These are phyloP conservation scores for Julus scanicus DNA, from an alignment of 2,888 invertebrate species.

Conservation along the genomic window DNA sequence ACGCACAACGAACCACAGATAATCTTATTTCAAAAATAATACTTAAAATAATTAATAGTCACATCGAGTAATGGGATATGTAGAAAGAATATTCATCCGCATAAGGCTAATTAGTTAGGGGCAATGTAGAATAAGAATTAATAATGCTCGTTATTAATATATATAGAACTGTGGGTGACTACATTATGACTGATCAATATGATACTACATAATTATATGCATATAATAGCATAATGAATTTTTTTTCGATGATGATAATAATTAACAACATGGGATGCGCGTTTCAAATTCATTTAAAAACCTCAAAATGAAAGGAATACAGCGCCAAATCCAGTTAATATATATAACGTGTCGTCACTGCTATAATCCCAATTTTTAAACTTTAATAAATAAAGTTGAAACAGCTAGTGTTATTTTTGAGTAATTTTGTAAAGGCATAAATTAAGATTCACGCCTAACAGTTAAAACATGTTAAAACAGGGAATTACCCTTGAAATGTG, in stretches of 20 bases:
- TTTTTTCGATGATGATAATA: not conserved
- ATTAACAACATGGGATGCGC: not conserved
- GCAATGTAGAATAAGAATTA: not conserved
- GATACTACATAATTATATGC: slow-evolving; percentile 38
- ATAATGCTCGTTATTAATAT: slow-evolving; percentile 10
- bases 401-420: slow-evolving; percentile 1
- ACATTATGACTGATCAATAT: slow-evolving; percentile 27
- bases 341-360: not conserved
- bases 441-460: not conserved
- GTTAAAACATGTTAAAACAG: not conserved
- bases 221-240: not conserved
- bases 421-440: not conserved
- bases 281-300: not conserved
- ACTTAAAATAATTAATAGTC: slow-evolving; percentile 1
- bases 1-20: not conserved
- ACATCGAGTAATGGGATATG: not conserved
- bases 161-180: not conserved
- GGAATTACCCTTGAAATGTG: not conserved
- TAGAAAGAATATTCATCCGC: not conserved
- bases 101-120: not conserved
- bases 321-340: not conserved
- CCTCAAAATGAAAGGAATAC: not conserved
- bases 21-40: not conserved
- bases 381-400: slow-evolving; percentile 36
- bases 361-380: slow-evolving; percentile 13